Percentiles rank a stretch among this genome's conserved stretches.
Evolutionary conservation across 2,888 invertebrate species (phyloP).

Genomic region (Heliconius sara): DNA sequence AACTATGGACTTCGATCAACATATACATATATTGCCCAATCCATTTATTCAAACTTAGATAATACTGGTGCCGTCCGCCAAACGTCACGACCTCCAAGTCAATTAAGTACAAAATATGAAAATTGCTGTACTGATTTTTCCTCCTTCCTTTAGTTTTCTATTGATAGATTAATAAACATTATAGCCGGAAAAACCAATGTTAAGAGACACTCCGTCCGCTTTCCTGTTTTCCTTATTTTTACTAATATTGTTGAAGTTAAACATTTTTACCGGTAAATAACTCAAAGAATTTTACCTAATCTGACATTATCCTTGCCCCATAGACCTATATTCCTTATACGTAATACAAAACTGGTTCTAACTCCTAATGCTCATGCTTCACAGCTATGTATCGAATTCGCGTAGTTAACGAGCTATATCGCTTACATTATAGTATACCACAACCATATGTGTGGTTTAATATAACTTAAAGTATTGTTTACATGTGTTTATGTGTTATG

Average conservation of each 20-base stretch:
- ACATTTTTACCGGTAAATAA: background rate
- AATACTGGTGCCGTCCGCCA: background rate
- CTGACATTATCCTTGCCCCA: slow-evolving; percentile 25
- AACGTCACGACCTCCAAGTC: background rate
- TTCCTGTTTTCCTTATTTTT: no score
- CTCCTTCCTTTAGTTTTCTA: background rate
- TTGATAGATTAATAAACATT: background rate
- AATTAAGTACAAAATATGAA: background rate
- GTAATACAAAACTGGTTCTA: slow-evolving; percentile 11
- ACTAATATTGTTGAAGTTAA: background rate
- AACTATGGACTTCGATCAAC: background rate
- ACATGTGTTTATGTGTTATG: background rate
- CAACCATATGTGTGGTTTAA: slow-evolving; percentile 32
- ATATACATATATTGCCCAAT: background rate
- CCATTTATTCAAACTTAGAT: background rate
- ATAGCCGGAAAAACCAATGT: background rate
- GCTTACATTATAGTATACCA: slow-evolving; percentile 27
- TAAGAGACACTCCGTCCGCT: background rate
- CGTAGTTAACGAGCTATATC: slow-evolving; percentile 24
- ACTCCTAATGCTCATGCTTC: slow-evolving; percentile 11
- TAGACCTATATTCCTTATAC: slow-evolving; percentile 23
- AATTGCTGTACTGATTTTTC: background rate
- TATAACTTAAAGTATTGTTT: slow-evolving; percentile 34
- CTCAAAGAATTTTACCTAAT: background rate
- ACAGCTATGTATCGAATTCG: slow-evolving; percentile 22